These are phyloP conservation scores for Sardina pilchardus DNA, from an alignment of 2,113 vertebrate genomes.

Conservation along the genomic window DNA sequence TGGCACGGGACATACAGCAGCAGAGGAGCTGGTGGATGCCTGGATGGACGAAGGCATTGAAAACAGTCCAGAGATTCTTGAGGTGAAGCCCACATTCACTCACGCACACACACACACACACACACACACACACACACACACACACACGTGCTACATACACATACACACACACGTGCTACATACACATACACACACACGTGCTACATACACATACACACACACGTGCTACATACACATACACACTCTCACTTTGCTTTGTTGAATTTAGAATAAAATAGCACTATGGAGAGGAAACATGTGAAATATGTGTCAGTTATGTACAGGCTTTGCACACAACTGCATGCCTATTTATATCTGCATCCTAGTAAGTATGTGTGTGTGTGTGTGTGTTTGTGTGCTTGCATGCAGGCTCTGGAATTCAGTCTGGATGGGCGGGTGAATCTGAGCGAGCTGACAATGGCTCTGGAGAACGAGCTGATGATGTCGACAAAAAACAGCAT, in stretches of 20 bases:
- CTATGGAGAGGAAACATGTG: not conserved
- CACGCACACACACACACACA: not conserved
- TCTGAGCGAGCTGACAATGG: slow-evolving; percentile 82
- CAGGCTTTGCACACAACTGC: too few species aligned
- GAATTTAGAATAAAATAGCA: not conserved
- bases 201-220: not conserved
- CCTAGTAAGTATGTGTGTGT: not conserved
- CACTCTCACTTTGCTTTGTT: not conserved
- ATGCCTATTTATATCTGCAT: too few species aligned
- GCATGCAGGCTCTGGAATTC: slow-evolving; percentile 86
- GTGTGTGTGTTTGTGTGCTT: not conserved
- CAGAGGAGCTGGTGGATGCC: slow-evolving; percentile 81
- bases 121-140: not conserved
- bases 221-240: too few species aligned
- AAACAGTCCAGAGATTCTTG: slow-evolving; percentile 87
- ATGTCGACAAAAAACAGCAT: slow-evolving; percentile 87
- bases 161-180: not conserved
- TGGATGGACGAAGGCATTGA: slow-evolving; percentile 92
- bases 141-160: not conserved
- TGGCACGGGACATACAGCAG: slow-evolving; percentile 81
- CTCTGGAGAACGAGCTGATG: slow-evolving; percentile 90
- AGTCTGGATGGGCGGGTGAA: slow-evolving; percentile 84
- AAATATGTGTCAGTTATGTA: too few species aligned
- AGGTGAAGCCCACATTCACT: slow-evolving; percentile 68
- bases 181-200: not conserved